A percentile compares a stretch with the other conserved stretches of the same genome.
Conservation (phyloP, 2,888 invertebrate genomes). For the Stenodema calcarata region DNA sequence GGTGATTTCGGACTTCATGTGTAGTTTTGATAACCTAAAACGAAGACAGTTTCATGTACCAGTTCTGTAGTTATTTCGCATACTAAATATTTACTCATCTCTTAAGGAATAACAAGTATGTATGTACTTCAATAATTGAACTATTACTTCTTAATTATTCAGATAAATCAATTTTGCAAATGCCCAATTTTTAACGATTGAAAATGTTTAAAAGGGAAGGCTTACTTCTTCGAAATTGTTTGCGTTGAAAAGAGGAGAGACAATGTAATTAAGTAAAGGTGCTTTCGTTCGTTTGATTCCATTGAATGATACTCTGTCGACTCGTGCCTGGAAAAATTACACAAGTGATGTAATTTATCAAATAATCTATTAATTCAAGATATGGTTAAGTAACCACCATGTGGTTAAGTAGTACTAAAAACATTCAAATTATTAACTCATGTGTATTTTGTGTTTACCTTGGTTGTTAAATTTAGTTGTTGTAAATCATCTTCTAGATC, state of each 20-base stretch:
- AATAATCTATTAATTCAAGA: too few relatives aligned
- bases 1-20: slow-evolving; percentile 72
- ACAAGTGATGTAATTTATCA: too few relatives aligned
- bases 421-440: too few relatives aligned
- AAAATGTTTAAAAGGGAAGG: slow-evolving; percentile 60
- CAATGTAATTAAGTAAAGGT: slow-evolving; percentile 80
- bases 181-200: too few relatives aligned
- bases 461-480: slow-evolving; percentile 11
- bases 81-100: slow-evolving; percentile 61
- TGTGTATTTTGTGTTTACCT: not conserved
- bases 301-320: slow-evolving; percentile 84
- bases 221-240: slow-evolving; percentile 86
- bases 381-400: too few relatives aligned
- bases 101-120: too few relatives aligned
- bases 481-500: slow-evolving; percentile 22
- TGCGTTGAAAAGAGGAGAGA: slow-evolving; percentile 83
- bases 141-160: too few relatives aligned
- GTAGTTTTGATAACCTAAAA: slow-evolving; percentile 63
- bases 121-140: too few relatives aligned
- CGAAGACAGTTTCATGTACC: too few relatives aligned
- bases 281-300: slow-evolving; percentile 87
- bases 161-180: too few relatives aligned
- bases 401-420: too few relatives aligned
- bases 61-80: slow-evolving; percentile 38
- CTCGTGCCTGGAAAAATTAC: slow-evolving; percentile 70